A percentile compares a stretch with the other conserved stretches of the same genome.
phyloP scores from a whole-genome alignment of 2,113 vertebrate species.

The Trematomus loennbergii region DNA sequence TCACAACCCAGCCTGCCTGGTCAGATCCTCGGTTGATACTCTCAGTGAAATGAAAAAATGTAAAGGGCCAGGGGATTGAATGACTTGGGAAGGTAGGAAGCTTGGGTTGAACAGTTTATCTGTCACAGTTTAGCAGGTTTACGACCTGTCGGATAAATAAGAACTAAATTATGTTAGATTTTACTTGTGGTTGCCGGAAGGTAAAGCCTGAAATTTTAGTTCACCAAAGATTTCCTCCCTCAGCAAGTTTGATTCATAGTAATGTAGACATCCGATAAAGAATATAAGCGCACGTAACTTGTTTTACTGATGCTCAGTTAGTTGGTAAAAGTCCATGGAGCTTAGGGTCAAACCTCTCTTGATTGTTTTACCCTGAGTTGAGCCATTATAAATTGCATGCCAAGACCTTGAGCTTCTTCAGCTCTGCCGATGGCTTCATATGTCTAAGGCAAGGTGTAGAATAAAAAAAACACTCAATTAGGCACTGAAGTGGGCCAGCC shows the following conservation, averaged over 20 bases:
- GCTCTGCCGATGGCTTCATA: slow-evolving; percentile 1
- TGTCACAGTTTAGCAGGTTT: slow-evolving; percentile 62
- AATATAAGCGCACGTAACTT: slow-evolving; percentile 3
- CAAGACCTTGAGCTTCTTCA: slow-evolving; percentile 15
- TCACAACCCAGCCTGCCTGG: not conserved
- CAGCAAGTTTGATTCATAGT: slow-evolving; percentile 26
- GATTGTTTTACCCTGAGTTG: slow-evolving; percentile 20
- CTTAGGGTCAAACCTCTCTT: slow-evolving; percentile 24
- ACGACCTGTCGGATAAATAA: slow-evolving; percentile 46
- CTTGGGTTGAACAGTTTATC: slow-evolving; percentile 50
- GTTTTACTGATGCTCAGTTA: slow-evolving; percentile 45
- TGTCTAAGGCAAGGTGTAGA: not conserved
- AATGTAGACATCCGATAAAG: slow-evolving; percentile 6
- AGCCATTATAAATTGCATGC: slow-evolving; percentile 21
- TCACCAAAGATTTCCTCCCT: slow-evolving; percentile 8
- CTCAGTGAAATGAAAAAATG: slow-evolving; percentile 43
- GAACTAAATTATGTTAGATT: slow-evolving; percentile 53
- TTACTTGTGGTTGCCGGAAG: slow-evolving; percentile 39
- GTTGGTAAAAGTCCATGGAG: slow-evolving; percentile 26
- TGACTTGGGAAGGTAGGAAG: slow-evolving; percentile 27
- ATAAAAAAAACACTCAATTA: not conserved
- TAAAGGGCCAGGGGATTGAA: slow-evolving; percentile 26
- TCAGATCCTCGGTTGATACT: slow-evolving; percentile 1
- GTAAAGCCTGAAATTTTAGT: slow-evolving; percentile 30
- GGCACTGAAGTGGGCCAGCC: not conserved